A percentile compares a stretch with the other conserved stretches of the same genome.
Conservation (phyloP, 2,888 invertebrate genomes). For the Endotricha flammealis region DNA sequence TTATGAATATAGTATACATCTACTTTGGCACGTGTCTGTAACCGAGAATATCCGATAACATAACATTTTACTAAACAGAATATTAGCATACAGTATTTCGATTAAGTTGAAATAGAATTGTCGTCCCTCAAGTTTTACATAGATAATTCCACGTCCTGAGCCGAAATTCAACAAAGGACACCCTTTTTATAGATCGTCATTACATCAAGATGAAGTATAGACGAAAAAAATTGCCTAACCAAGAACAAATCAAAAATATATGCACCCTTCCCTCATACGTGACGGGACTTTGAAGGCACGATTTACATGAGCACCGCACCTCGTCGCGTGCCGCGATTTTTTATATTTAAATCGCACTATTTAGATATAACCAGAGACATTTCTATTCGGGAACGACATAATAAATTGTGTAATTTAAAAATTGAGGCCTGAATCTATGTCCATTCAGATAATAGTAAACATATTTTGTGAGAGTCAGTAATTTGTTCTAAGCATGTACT, state of each 20-base stretch:
- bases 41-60: background rate
- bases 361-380: conserved; percentile 67
- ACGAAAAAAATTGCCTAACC: conserved; percentile 61
- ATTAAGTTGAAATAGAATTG: background rate
- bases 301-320: conserved; percentile 66
- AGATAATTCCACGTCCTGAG: conserved; percentile 4
- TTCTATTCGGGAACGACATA: conserved; percentile 44
- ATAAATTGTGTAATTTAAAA: conserved; percentile 45
- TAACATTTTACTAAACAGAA: conserved; percentile 2
- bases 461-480: too few relatives aligned
- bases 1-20: too few relatives aligned
- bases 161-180: conserved; percentile 13
- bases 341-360: conserved; percentile 76
- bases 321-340: conserved; percentile 72
- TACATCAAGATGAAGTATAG: conserved; percentile 49
- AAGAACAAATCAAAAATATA: conserved; percentile 77
- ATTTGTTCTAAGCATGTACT: too few relatives aligned
- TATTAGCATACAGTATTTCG: background rate
- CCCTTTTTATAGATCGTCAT: conserved; percentile 23
- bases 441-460: too few relatives aligned
- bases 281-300: conserved; percentile 58
- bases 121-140: conserved; percentile 2
- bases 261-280: conserved; percentile 74
- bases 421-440: too few relatives aligned
- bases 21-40: background rate